Percentiles rank a stretch among this genome's conserved stretches.
These are phyloP conservation scores for Chloropsis hardwickii DNA, from an alignment of 2,113 vertebrate genomes.

Conservation along the genomic window DNA sequence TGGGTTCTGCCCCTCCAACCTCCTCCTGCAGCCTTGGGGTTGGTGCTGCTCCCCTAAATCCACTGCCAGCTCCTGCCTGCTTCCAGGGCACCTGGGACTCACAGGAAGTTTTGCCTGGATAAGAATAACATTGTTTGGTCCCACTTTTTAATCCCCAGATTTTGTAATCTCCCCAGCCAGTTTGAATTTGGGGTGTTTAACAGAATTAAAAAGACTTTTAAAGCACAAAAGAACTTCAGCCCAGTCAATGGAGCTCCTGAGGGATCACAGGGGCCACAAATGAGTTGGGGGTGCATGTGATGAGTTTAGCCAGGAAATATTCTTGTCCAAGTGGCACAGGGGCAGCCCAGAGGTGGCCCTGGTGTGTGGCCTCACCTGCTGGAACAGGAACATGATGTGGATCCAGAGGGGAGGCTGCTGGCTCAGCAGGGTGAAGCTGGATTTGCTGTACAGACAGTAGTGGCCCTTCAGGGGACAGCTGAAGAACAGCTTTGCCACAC, in stretches of 20 bases:
- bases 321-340: neutral
- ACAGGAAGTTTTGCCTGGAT: neutral
- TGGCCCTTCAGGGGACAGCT: conserved; percentile 90
- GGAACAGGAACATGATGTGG: conserved; percentile 91
- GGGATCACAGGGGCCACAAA: neutral
- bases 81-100: neutral
- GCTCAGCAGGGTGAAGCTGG: conserved; percentile 86
- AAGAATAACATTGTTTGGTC: neutral
- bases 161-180: neutral
- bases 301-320: neutral
- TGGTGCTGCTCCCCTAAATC: neutral
- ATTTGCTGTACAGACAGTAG: conserved; percentile 94
- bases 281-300: neutral
- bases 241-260: accelerated
- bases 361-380: conserved; percentile 80
- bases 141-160: neutral
- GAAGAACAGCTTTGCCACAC: conserved; percentile 88
- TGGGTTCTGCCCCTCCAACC: neutral
- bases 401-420: conserved; percentile 89
- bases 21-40: neutral
- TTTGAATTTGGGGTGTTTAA: neutral
- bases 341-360: neutral
- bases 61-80: neutral
- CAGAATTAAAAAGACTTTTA: neutral
- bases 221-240: neutral